Base-by-base conservation (phyloP, 2,797 vertebrate species). In the Sandelia bainsii region DNA sequence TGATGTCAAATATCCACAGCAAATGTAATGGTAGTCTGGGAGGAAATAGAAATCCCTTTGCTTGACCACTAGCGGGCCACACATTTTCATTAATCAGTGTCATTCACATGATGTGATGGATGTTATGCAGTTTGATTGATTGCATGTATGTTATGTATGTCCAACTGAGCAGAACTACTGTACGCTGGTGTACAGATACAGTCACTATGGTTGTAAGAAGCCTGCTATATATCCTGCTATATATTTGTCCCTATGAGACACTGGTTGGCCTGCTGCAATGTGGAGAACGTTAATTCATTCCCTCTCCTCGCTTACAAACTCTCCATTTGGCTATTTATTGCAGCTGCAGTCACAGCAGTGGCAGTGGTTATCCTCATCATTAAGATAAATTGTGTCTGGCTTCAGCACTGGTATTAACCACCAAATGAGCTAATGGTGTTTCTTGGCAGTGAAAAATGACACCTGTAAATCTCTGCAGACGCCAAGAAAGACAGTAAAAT, bases 341-440 rank as follows among this genome's bases (percentile, higher is more conserved):
- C 37, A 11, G 40, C 45, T 39, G 22, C 17, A 57, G 57, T 69
- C 52, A 57, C 50, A 20, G 34, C 48, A 53, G 29, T 29, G 54
- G 37, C 34, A 39, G 52, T 44, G 60, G 53, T 52, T 17, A 37
- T 50, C 29, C 61, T 60, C 51, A 37, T 66, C 58, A 62, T 68
- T 62, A 72, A 72, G 59, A 78, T 51, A 27, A 54, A 78, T 68
- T 23, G 37, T 29, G 63, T 73, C 52, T 53, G 62, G 57, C 29
- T 51, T 45, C 37, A n/a, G 58, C 37, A 8, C 16, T 34, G 37
- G 57, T 50, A 49, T 75, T 67, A 62, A n/a, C 62, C 54, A 62
- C 59, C 44, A 37, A 17, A 52, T 72, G 51, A 62, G 63, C 50
- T 66, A 50, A 71, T 60, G 40, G 62, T 20, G 42, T 60, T 70